Percentiles rank a stretch among this genome's conserved stretches.
Conservation (phyloP, 2,797 vertebrate species). For the Poecilia picta region DNA sequence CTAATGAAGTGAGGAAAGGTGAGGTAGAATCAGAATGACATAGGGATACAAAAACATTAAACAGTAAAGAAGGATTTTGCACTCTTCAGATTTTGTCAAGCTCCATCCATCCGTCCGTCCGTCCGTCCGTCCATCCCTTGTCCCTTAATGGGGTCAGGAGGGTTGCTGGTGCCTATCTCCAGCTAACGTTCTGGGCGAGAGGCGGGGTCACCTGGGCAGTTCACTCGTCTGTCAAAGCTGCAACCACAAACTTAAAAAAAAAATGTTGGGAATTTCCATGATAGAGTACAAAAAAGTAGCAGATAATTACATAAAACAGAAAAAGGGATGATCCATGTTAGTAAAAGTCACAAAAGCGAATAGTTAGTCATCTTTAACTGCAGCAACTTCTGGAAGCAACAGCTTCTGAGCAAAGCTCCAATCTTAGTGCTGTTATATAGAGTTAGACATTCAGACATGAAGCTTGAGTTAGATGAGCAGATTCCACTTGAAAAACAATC, state of each 20-base stretch:
- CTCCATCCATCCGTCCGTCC: too few species aligned
- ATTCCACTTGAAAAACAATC: slow-evolving; percentile 34
- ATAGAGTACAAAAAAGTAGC: not conserved
- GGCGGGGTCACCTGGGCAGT: too few species aligned
- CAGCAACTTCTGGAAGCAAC: not conserved
- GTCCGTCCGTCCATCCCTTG: too few species aligned
- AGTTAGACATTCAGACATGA: not conserved
- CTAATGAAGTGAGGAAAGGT: slow-evolving; percentile 5
- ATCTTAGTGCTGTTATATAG: not conserved
- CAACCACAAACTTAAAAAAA: not conserved
- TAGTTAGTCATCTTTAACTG: not conserved
- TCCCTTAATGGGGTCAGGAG: too few species aligned
- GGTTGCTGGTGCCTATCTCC: too few species aligned
- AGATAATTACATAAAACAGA: not conserved
- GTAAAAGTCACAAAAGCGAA: not conserved
- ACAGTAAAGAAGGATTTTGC: not conserved
- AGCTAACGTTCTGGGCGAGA: too few species aligned
- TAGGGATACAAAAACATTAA: slow-evolving; percentile 10
- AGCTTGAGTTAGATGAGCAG: not conserved
- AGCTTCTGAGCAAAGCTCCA: not conserved
- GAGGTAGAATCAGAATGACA: slow-evolving; percentile 19
- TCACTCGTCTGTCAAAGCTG: too few species aligned
- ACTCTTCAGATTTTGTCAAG: not conserved
- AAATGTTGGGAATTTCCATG: not conserved
- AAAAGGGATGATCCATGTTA: not conserved